phyloP scores from a whole-genome alignment of 2,113 vertebrate species.

The Apteryx mantelli region DNA sequence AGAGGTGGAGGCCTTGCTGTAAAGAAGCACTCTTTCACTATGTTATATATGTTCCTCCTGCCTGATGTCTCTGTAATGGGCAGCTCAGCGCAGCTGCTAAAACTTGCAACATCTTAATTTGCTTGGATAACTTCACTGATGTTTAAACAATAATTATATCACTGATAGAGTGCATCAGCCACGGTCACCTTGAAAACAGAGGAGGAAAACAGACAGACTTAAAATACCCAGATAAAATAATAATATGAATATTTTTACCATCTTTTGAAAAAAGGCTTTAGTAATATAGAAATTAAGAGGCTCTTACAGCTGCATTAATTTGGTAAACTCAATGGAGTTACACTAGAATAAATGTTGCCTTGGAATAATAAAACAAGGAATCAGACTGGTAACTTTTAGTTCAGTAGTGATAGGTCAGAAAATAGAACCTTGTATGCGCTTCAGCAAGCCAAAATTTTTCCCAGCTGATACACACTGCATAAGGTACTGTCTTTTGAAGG shows the following conservation, averaged over 20 bases:
- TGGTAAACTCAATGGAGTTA: neutral
- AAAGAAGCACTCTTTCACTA: neutral
- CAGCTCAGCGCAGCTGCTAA: neutral
- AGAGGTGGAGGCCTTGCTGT: neutral
- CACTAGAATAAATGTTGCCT: neutral
- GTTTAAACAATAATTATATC: slow-evolving; percentile 30
- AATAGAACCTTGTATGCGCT: neutral
- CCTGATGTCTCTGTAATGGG: neutral
- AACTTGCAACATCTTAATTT: neutral
- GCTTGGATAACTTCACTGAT: neutral
- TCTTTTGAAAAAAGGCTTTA: slow-evolving; percentile 21
- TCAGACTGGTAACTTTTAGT: neutral
- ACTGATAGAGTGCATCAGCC: slow-evolving; percentile 42
- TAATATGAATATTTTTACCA: slow-evolving; percentile 27
- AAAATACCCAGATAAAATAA: neutral
- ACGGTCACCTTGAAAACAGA: slow-evolving; percentile 48
- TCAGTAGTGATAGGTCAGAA: neutral
- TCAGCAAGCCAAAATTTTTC: neutral
- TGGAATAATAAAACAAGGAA: neutral
- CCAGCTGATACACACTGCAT: neutral
- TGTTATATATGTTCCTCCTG: neutral
- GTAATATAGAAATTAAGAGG: neutral
- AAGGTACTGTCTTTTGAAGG: neutral
- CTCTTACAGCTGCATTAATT: neutral
- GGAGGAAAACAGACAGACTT: neutral